These are phyloP conservation scores for Archips xylosteana DNA, from an alignment of 2,888 invertebrate genomes.

Conservation along the genomic window DNA sequence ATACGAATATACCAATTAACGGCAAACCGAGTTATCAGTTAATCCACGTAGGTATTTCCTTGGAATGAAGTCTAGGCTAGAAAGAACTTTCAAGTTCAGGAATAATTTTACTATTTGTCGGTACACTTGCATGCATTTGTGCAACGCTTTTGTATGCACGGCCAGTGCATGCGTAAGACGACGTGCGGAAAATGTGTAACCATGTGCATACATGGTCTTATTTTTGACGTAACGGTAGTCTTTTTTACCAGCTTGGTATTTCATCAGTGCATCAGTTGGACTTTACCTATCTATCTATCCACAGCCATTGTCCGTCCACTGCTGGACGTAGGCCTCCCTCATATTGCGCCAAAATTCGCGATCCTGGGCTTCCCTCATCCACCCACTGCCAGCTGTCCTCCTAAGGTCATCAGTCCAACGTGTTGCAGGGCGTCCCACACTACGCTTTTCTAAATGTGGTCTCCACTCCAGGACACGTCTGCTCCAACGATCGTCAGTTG, in stretches of 20 bases:
- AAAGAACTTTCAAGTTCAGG: conserved; percentile 51
- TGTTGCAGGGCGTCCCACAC: too few relatives aligned
- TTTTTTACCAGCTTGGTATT: background rate
- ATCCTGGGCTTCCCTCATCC: too few relatives aligned
- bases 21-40: conserved; percentile 38
- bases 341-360: too few relatives aligned
- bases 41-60: conserved; percentile 45
- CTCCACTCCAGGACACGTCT: too few relatives aligned
- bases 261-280: background rate
- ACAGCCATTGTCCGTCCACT: too few relatives aligned
- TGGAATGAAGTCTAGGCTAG: conserved; percentile 35
- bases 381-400: too few relatives aligned
- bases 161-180: conserved; percentile 46
- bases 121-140: conserved; percentile 64
- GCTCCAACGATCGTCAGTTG: too few relatives aligned
- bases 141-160: conserved; percentile 62
- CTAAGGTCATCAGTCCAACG: too few relatives aligned
- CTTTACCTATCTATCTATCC: too few relatives aligned
- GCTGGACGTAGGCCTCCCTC: too few relatives aligned
- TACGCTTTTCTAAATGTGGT: too few relatives aligned
- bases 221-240: conserved; percentile 34
- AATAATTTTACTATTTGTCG: conserved; percentile 66
- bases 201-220: conserved; percentile 35
- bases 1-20: conserved; percentile 5
- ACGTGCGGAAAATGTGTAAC: conserved; percentile 63